Conservation (phyloP, 2,888 invertebrate genomes). For the Scaptomyza cyrtandrae region DNA sequence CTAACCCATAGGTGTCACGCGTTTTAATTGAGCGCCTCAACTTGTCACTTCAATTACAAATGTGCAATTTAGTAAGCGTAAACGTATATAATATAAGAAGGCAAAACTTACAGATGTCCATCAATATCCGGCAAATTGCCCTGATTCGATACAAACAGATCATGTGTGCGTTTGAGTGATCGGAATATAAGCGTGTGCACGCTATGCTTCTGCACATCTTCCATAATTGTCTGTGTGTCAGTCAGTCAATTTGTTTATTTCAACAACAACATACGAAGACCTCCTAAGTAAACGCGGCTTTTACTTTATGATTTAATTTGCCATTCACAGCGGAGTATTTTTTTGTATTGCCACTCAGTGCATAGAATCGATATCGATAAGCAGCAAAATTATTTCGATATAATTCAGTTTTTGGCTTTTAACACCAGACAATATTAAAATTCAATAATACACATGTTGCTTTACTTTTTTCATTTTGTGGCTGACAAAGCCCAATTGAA, state of each 20-base stretch:
- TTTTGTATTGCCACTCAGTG: not conserved
- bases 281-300: constrained; percentile 31
- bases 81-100: not conserved
- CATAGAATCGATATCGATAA: constrained; percentile 1
- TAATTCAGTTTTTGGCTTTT: not conserved
- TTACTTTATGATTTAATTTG: constrained; percentile 20
- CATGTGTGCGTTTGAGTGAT: constrained; percentile 98
- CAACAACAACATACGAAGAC: constrained; percentile 7
- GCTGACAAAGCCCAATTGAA: not conserved
- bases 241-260: constrained; percentile 32
- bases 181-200: constrained; percentile 98
- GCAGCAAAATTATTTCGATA: not conserved
- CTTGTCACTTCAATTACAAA: constrained; percentile 87
- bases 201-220: constrained; percentile 97
- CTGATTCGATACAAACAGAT: constrained; percentile 97
- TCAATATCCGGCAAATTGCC: constrained; percentile 93
- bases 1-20: constrained; percentile 93
- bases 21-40: constrained; percentile 91
- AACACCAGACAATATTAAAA: not conserved
- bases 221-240: constrained; percentile 82
- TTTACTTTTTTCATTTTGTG: not conserved
- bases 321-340: constrained; percentile 22
- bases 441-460: not conserved
- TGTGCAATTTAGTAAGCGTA: not conserved
- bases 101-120: constrained; percentile 88